Evolutionary conservation across 2,888 invertebrate genomes (phyloP), one percentile per base, ranked within the genome.

Genomic region (Spialia ferax): DNA sequence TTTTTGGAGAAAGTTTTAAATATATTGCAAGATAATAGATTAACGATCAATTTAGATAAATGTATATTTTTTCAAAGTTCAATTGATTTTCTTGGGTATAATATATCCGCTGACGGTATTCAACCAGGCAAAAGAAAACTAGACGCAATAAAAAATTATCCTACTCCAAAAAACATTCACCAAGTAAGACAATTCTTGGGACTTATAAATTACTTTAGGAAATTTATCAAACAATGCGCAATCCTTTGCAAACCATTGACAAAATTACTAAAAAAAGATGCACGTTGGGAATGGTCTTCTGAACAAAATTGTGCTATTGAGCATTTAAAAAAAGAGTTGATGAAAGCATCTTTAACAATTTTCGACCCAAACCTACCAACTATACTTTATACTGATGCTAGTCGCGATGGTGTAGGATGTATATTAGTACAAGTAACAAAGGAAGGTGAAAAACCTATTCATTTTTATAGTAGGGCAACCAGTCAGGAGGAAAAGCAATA

Each of bases 111-210:
- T 1, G 35, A 11, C n/a, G 63, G 69, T 48, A 50, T 69, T 32
- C 45, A 60, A 13, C 64, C 69, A 1, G 54, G 61, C 35, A 55
- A 15, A 11, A 50, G 52, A 8, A 69, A 69, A 59, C 11, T 69
- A 13, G n/a, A 64, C 7, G 45, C 56, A 10, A 56, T 60, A 42
- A n/a, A 52, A 35, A 48, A 69, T 5, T 69, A 59, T 22, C 71
- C 69, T 0, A 32, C 23, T 0, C 71, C 68, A n/a, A 61, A 63
- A 57, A 54, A 42, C 0, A 38, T 69, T 26, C 69, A 71, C 59
- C 35, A 69, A 48, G 13, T 69, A 13, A 20, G 71, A 10, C 70
- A 71, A 54, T 70, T 65, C 54, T 62, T 70, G 18, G 68, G 64
- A 0, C 45, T 65, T 13, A 54, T 68, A 23, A 68, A 64, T 22